Evolutionary conservation across 2,113 vertebrate genomes (phyloP), one percentile per base, ranked within the genome.

Genomic region (Spea bombifrons): DNA sequence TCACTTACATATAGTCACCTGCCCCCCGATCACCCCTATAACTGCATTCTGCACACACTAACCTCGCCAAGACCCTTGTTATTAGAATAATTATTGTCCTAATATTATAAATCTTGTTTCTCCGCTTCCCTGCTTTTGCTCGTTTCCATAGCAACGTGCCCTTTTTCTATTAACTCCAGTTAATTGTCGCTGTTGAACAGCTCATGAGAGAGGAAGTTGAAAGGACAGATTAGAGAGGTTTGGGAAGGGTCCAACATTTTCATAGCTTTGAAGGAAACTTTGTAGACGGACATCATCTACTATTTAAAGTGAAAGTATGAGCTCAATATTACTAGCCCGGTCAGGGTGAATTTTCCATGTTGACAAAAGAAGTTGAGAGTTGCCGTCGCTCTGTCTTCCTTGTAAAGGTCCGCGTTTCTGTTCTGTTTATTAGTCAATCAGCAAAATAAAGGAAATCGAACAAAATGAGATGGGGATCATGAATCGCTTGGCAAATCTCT

Each of bases 401-500:
- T 30, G 30, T 30, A 30, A 30, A 30, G 30, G 1, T 4, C 55
- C 10, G 10, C 3, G 4, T 59, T 4, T 59, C 9, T 59, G 55
- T 59, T 46, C 4, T 57, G 57, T 4, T 55, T 80, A 10, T 5
- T 46, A 94, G 93, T 86, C 91, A 80, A 84, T 87, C 4, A 45
- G 79, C n/a, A 84, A 49, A 75, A 84, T 97, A 43, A 74, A 59
- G n/a, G 74, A 45, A 1, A 82, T 93, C 76, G 84, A 93, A 68
- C 63, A 72, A 12, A 89, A 85, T 79, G 92, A 93, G 84, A 87
- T 81, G 5, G 84, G 85, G 46, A 82, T 85, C 0, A 90, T 92
- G 88, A 85, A 84, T 73, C 85, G 83, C 78, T 82, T 97, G 72
- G 76, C 0, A 68, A 89, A 90, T 64, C 88, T 96, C 74, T 91